Base-by-base conservation (phyloP, 1,140 invertebrate species). In the Varroa destructor region DNA sequence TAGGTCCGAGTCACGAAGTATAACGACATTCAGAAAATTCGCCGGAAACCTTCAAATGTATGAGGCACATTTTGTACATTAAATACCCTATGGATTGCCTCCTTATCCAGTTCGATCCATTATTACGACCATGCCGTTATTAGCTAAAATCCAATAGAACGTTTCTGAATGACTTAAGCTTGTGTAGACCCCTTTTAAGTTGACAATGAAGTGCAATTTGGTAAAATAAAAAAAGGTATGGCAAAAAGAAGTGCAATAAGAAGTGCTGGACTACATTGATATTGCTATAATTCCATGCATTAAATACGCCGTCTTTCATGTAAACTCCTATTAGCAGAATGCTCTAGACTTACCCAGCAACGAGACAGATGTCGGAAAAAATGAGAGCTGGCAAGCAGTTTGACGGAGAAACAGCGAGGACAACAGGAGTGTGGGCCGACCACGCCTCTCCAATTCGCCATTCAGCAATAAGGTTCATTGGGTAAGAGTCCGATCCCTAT, bases 361-460 rank as follows among this genome's bases (percentile, higher is more conserved):
- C 37, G 12, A 1, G 40, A 37, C 61, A 67, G 37, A 67, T 67
- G 2, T 67, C 61, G 12, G 61, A n/a, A 67, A 67, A 67, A 12
- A 67, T 37, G 12, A 67, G 61, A 4, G 61, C 61, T 46, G 61
- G 61, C 14, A 67, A 46, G 40, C 61, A 67, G 40, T 37, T 12
- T 12, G 5, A 43, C 61, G 61, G 36, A 2, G 61, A 40, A n/a
- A 67, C 61, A 2, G 46, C 61, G 40, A 67, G 61, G 8, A 67
- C 36, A 37, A 67, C 12, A 36, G n/a, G 61, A 40, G 40, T 43
- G 3, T 40, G 12, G 37, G 40, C 37, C 1, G 61, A 12, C 36
- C 14, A 67, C 37, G 61, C 61, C 8, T 67, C 61, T 14, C 12
- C 61, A 46, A 67, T 43, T 3, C 37, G 61, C 61, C 61, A 67